These are phyloP conservation scores for Ariolimax columbianus DNA, from an alignment of 2,888 invertebrate genomes.

Conservation along the genomic window DNA sequence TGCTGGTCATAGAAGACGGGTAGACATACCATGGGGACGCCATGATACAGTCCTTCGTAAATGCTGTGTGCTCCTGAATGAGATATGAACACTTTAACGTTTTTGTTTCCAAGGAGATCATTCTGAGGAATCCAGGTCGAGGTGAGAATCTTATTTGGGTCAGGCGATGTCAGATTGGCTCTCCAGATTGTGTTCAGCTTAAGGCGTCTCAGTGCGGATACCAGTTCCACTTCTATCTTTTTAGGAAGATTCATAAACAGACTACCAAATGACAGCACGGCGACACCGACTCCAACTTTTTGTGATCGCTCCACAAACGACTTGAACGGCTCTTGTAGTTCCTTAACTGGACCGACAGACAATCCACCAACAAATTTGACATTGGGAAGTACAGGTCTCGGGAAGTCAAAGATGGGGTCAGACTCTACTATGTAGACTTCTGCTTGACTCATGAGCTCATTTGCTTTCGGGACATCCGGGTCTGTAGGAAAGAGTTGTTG, in stretches of 20 bases:
- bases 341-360: background rate
- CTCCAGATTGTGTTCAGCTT: slow-evolving; percentile 17
- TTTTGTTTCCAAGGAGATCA: slow-evolving; percentile 22
- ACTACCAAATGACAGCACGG: slow-evolving; percentile 16
- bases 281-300: too few species aligned
- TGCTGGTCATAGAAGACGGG: slow-evolving; percentile 1
- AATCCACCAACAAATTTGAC: slow-evolving; percentile 45
- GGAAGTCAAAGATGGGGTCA: slow-evolving; percentile 46
- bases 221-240: background rate
- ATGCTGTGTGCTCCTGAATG: background rate
- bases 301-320: too few species aligned
- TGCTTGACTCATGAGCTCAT: slow-evolving; percentile 27
- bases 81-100: slow-evolving; percentile 5
- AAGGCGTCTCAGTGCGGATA: background rate
- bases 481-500: background rate
- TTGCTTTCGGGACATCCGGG: background rate
- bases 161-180: slow-evolving; percentile 9
- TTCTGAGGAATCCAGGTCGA: slow-evolving; percentile 5
- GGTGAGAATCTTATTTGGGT: background rate
- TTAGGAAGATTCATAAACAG: slow-evolving; percentile 20
- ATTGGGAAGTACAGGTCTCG: too few species aligned
- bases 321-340: background rate
- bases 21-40: background rate
- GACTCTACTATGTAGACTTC: slow-evolving; percentile 16
- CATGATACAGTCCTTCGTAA: background rate